phyloP scores from a whole-genome alignment of 2,888 invertebrate genomes.

The Aplocera efformata region DNA sequence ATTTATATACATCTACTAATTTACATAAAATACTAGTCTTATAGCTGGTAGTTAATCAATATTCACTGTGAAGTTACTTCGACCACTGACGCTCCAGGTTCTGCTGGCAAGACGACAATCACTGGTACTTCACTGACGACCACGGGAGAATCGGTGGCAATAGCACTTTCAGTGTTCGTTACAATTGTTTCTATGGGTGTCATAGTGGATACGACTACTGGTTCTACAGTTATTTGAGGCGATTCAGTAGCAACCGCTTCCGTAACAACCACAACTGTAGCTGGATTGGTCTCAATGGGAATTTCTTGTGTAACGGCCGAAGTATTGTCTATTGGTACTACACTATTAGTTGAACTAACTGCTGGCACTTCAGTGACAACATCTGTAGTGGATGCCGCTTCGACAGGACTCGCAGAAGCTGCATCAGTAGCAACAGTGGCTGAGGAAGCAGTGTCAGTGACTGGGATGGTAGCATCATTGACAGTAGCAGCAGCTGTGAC shows the following conservation, averaged over 20 bases:
- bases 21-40: slow-evolving; percentile 21
- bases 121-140: neutral
- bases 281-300: neutral
- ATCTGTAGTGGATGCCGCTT: slow-evolving; percentile 6
- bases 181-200: slow-evolving; percentile 1
- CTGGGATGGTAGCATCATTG: slow-evolving; percentile 1
- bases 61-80: slow-evolving; percentile 54
- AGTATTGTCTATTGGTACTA: slow-evolving; percentile 3
- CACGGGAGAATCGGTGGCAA: too few relatives aligned
- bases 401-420: slow-evolving; percentile 1
- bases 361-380: slow-evolving; percentile 2
- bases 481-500: slow-evolving; percentile 1
- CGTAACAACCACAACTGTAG: neutral
- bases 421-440: neutral
- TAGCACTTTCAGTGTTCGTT: slow-evolving; percentile 9
- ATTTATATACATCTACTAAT: slow-evolving; percentile 26
- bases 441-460: neutral
- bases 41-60: slow-evolving; percentile 7
- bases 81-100: slow-evolving; percentile 55
- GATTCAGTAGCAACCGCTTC: neutral
- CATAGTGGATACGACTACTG: neutral
- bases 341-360: slow-evolving; percentile 2
- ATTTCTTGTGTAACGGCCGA: slow-evolving; percentile 1
- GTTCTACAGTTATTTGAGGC: neutral
- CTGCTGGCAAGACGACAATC: slow-evolving; percentile 38